phyloP scores from a whole-genome alignment of 2,888 invertebrate species.

The Opisthograptis luteolata region DNA sequence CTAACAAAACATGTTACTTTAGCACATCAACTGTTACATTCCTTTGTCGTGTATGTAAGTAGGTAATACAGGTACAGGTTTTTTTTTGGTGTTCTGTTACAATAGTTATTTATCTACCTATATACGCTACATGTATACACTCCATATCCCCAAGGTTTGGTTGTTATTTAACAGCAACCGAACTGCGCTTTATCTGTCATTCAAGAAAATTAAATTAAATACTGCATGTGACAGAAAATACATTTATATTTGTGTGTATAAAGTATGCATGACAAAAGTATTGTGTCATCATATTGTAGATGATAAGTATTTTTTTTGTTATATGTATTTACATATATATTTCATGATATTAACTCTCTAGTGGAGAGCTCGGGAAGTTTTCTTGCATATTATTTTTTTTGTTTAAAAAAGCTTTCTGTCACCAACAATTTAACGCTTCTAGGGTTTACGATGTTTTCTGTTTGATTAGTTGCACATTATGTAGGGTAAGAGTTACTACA shows the following conservation, averaged over 20 bases:
- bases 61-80: slow-evolving; percentile 8
- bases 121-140: slow-evolving; percentile 22
- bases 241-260: slow-evolving; percentile 53
- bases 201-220: slow-evolving; percentile 17
- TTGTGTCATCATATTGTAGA: slow-evolving; percentile 56
- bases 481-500: slow-evolving; percentile 30
- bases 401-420: slow-evolving; percentile 75
- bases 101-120: not conserved
- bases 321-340: slow-evolving; percentile 50
- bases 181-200: slow-evolving; percentile 15
- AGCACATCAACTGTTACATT: slow-evolving; percentile 36
- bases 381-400: slow-evolving; percentile 55
- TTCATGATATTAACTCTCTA: slow-evolving; percentile 72
- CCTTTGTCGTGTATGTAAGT: slow-evolving; percentile 30
- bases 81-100: slow-evolving; percentile 11
- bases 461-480: slow-evolving; percentile 57
- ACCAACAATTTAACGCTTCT: slow-evolving; percentile 63
- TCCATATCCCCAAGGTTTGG: slow-evolving; percentile 26
- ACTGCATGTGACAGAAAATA: slow-evolving; percentile 74
- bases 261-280: slow-evolving; percentile 64
- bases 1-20: slow-evolving; percentile 35
- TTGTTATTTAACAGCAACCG: slow-evolving; percentile 1
- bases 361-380: slow-evolving; percentile 84
- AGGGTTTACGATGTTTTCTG: slow-evolving; percentile 41
- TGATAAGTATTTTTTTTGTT: slow-evolving; percentile 42